Evolutionary conservation across 2,113 vertebrate species (phyloP).

Genomic region (Athene noctua): DNA sequence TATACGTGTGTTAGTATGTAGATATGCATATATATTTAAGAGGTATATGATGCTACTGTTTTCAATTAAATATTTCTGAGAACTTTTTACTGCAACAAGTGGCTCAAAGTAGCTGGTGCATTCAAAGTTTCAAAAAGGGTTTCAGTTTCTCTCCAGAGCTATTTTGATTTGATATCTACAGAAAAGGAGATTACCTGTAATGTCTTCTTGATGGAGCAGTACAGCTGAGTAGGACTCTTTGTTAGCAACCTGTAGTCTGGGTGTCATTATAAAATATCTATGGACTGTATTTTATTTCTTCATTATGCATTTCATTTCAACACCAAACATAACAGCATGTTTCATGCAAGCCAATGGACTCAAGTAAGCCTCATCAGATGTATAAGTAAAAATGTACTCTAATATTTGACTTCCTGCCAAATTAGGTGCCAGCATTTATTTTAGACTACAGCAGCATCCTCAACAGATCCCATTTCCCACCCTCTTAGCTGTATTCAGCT

Average conservation of each 20-base stretch:
- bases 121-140: background rate
- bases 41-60: background rate
- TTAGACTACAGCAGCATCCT: background rate
- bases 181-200: background rate
- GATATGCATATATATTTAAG: background rate
- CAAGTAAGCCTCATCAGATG: background rate
- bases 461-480: background rate
- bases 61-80: background rate
- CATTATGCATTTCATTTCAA: background rate
- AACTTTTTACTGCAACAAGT: background rate
- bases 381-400: background rate
- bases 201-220: background rate
- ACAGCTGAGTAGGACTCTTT: background rate
- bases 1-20: background rate
- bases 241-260: background rate
- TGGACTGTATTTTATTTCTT: background rate
- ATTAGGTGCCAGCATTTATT: background rate
- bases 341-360: background rate
- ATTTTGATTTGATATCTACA: background rate
- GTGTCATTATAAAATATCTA: background rate
- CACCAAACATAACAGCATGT: background rate
- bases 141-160: background rate
- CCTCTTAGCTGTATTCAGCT: background rate
- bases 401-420: background rate
- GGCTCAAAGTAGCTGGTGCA: background rate